Percentiles rank a stretch among this genome's conserved stretches.
These are phyloP conservation scores for Chironomus tepperi DNA, from an alignment of 1,140 invertebrate genomes.

Conservation along the genomic window DNA sequence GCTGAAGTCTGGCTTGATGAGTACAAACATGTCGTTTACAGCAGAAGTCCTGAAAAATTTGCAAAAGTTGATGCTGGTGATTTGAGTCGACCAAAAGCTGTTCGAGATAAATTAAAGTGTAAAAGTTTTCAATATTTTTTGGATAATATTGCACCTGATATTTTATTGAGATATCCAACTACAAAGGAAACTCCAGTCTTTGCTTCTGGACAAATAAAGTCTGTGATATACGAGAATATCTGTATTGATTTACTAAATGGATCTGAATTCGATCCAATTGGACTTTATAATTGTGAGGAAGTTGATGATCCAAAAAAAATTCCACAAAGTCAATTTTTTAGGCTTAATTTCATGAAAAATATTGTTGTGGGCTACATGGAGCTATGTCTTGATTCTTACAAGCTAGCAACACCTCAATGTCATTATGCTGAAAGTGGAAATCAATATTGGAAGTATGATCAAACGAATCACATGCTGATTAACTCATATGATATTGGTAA, in stretches of 20 bases:
- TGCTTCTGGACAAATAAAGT: slow-evolving; percentile 68
- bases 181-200: slow-evolving; percentile 71
- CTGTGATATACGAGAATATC: slow-evolving; percentile 51
- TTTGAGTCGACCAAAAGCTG: slow-evolving; percentile 56
- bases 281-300: slow-evolving; percentile 45
- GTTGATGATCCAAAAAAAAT: slow-evolving; percentile 41
- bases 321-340: slow-evolving; percentile 51
- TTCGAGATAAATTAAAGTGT: slow-evolving; percentile 67
- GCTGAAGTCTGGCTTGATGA: slow-evolving; percentile 98
- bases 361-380: slow-evolving; percentile 65
- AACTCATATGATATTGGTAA: slow-evolving; percentile 49
- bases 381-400: slow-evolving; percentile 88
- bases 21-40: slow-evolving; percentile 81
- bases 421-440: slow-evolving; percentile 86
- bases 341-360: slow-evolving; percentile 87
- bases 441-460: slow-evolving; percentile 83
- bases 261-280: slow-evolving; percentile 55
- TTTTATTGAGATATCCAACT: slow-evolving; percentile 46
- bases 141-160: slow-evolving; percentile 82
- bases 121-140: slow-evolving; percentile 95
- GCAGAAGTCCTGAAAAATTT: slow-evolving; percentile 65
- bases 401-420: slow-evolving; percentile 70
- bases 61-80: slow-evolving; percentile 58
- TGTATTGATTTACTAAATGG: slow-evolving; percentile 69
- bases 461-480: slow-evolving; percentile 62